phyloP scores from a whole-genome alignment of 2,113 vertebrate genomes.

The Suricata suricatta region DNA sequence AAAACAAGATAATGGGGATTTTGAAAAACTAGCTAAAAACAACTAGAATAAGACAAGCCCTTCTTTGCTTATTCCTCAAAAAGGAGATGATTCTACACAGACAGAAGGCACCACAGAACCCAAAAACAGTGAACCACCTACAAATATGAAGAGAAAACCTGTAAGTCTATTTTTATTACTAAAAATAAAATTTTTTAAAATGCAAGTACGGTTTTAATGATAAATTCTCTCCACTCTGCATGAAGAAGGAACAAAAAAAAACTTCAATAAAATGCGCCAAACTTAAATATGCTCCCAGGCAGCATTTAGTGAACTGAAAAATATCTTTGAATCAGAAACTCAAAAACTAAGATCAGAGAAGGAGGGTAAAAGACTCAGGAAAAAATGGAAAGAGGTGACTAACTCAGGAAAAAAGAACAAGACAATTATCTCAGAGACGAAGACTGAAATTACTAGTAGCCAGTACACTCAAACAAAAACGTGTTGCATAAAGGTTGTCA shows the following conservation, averaged over 20 bases:
- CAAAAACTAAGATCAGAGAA: slow-evolving; percentile 5
- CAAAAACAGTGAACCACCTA: neutral
- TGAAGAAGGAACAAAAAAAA: neutral
- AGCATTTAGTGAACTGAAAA: neutral
- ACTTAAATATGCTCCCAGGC: neutral
- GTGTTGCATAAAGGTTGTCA: neutral
- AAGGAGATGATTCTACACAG: neutral
- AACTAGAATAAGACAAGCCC: neutral
- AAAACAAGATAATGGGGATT: slow-evolving; percentile 4
- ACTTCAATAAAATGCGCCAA: neutral
- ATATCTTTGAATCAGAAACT: neutral
- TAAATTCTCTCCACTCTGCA: neutral
- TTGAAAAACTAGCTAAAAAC: neutral
- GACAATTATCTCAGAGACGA: neutral
- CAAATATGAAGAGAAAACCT: neutral
- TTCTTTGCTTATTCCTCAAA: neutral
- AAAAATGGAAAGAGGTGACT: neutral
- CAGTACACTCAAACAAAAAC: neutral
- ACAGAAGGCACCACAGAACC: neutral
- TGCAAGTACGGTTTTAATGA: neutral
- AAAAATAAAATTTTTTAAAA: neutral
- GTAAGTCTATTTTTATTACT: neutral
- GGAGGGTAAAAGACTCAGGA: neutral
- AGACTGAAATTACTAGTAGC: neutral
- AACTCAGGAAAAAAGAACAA: neutral